Conservation (phyloP, 2,797 vertebrate species). For the Malurus splendens region DNA sequence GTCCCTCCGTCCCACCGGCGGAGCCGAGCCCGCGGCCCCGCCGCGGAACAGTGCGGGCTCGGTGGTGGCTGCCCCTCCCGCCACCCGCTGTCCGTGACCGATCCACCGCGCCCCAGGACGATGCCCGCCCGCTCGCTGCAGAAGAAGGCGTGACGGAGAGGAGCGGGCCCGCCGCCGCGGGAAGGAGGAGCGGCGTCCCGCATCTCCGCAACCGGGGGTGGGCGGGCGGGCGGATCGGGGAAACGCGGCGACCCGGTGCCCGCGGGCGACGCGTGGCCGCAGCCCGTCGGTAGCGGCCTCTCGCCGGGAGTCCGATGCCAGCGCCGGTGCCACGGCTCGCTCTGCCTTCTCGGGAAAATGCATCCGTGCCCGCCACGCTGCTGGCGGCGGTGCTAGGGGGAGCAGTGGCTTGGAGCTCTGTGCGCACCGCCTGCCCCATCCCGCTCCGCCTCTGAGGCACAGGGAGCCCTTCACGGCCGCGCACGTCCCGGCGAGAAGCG, state of each 20-base stretch:
- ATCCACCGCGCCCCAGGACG: slow-evolving; percentile 23
- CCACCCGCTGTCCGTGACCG: not conserved
- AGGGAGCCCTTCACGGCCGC: not conserved
- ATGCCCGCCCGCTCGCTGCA: slow-evolving; percentile 38
- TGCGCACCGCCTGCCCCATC: not conserved
- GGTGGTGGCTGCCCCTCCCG: not conserved
- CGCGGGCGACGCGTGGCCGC: not conserved
- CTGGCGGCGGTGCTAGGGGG: not conserved
- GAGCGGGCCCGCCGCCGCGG: slow-evolving; percentile 33
- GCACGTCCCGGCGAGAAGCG: not conserved
- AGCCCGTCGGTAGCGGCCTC: not conserved
- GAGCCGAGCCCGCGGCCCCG: not conserved
- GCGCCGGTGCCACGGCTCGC: slow-evolving; percentile 56
- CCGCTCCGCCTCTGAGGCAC: slow-evolving; percentile 15
- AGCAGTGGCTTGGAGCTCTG: slow-evolving; percentile 14
- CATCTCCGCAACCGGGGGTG: not conserved
- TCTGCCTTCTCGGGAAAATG: slow-evolving; percentile 46
- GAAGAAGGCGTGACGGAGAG: slow-evolving; percentile 19
- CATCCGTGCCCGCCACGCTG: not conserved
- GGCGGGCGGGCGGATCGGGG: not conserved
- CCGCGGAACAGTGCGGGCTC: not conserved
- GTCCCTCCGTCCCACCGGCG: not conserved
- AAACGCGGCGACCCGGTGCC: not conserved
- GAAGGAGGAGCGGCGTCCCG: slow-evolving; percentile 18
- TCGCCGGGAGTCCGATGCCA: slow-evolving; percentile 46